Evolutionary conservation across 1,140 invertebrate species (phyloP).

Genomic region (Orius insidiosus): DNA sequence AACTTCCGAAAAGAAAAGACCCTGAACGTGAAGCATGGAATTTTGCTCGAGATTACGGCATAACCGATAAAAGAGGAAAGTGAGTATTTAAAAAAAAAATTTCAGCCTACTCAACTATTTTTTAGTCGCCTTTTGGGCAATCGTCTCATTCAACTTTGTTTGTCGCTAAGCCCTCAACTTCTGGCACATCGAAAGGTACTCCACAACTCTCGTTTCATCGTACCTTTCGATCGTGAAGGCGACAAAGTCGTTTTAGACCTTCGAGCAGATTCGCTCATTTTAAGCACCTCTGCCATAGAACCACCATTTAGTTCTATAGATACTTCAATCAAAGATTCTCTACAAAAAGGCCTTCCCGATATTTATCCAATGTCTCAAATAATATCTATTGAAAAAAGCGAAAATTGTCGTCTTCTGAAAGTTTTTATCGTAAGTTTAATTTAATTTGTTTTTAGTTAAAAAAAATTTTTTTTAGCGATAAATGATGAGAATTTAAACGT

Average conservation of each 20-base stretch:
- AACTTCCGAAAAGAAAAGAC: slow-evolving; percentile 53
- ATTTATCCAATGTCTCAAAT: slow-evolving; percentile 51
- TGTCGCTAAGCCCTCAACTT: slow-evolving; percentile 32
- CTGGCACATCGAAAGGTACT: slow-evolving; percentile 19
- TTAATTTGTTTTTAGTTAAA: too few species aligned
- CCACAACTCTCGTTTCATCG: slow-evolving; percentile 15
- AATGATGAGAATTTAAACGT: slow-evolving; percentile 9
- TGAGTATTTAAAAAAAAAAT: slow-evolving; percentile 34
- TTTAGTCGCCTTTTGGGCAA: slow-evolving; percentile 47
- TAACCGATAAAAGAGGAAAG: slow-evolving; percentile 49
- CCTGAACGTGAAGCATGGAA: slow-evolving; percentile 45
- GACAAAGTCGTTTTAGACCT: slow-evolving; percentile 39
- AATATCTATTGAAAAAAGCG: slow-evolving; percentile 39
- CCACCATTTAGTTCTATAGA: slow-evolving; percentile 34
- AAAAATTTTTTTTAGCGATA: too few species aligned
- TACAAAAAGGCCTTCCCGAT: slow-evolving; percentile 35
- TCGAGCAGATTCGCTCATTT: slow-evolving; percentile 41
- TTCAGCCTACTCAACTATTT: slow-evolving; percentile 24
- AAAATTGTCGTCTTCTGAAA: too few species aligned
- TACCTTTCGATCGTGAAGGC: slow-evolving; percentile 9
- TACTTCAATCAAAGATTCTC: slow-evolving; percentile 25
- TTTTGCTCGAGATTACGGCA: slow-evolving; percentile 52
- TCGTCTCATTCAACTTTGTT: slow-evolving; percentile 51
- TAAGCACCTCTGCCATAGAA: slow-evolving; percentile 28
- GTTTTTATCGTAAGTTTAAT: too few species aligned